Evolutionary conservation across 2,888 invertebrate species (phyloP).

Genomic region (Microchrysa polita): DNA sequence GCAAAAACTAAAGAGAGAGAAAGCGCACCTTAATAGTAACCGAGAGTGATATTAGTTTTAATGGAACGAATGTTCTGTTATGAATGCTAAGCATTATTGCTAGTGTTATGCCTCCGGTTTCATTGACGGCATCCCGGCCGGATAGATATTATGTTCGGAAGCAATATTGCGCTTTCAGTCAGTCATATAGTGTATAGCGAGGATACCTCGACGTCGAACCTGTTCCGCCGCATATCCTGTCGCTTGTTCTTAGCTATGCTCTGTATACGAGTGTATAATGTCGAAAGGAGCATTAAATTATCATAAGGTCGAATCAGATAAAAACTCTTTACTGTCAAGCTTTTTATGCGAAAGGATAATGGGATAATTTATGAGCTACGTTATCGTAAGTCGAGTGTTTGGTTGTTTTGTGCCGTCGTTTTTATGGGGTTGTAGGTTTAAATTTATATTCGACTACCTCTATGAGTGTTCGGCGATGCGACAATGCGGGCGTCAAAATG

Average conservation of each 20-base stretch:
- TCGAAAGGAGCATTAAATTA: slow-evolving; percentile 29
- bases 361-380: slow-evolving; percentile 16
- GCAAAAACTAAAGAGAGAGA: slow-evolving; percentile 12
- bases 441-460: no score
- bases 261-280: no score
- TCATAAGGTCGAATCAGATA: slow-evolving; percentile 32
- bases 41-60: slow-evolving; percentile 44
- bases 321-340: slow-evolving; percentile 30
- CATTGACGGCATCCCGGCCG: neutral
- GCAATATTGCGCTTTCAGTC: slow-evolving; percentile 10
- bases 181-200: no score
- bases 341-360: slow-evolving; percentile 33
- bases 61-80: slow-evolving; percentile 42
- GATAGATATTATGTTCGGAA: slow-evolving; percentile 18
- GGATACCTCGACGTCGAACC: neutral
- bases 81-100: slow-evolving; percentile 41
- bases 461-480: no score
- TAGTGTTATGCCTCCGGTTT: slow-evolving; percentile 3
- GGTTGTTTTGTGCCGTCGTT: neutral
- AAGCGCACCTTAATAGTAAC: slow-evolving; percentile 41
- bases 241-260: no score
- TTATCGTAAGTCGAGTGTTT: neutral
- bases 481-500: no score
- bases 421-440: neutral
- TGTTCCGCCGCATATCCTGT: no score